A percentile compares a stretch with the other conserved stretches of the same genome.
These are phyloP conservation scores for Oncorhynchus keta DNA, from an alignment of 2,113 vertebrate genomes.

Conservation along the genomic window DNA sequence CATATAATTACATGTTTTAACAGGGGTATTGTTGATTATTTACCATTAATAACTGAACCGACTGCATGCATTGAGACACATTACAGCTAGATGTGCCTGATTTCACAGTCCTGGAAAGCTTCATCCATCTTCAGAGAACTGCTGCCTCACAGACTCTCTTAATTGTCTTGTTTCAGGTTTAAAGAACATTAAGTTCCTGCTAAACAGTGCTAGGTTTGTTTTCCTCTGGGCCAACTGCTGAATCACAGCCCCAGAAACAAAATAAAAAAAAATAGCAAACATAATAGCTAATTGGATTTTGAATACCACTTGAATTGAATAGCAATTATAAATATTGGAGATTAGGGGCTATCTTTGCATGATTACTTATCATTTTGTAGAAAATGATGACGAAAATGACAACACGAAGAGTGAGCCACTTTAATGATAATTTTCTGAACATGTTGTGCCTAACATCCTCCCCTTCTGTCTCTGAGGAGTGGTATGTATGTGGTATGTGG, in stretches of 20 bases:
- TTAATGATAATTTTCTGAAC: neutral
- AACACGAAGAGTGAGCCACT: too few species aligned
- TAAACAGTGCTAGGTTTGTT: neutral
- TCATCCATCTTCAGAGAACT: constrained; percentile 40
- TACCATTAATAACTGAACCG: constrained; percentile 21
- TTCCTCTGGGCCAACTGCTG: neutral
- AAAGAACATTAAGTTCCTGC: neutral
- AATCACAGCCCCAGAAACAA: neutral
- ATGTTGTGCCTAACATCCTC: too few species aligned
- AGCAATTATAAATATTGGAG: neutral
- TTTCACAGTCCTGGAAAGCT: constrained; percentile 22
- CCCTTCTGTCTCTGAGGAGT: neutral
- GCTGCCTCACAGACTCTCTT: neutral
- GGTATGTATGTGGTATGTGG: neutral
- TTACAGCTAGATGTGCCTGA: constrained; percentile 5
- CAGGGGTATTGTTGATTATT: too few species aligned
- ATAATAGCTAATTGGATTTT: neutral
- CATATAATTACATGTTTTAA: too few species aligned
- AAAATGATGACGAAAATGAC: too few species aligned
- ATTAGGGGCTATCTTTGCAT: neutral
- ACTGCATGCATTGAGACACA: constrained; percentile 11
- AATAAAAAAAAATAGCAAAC: too few species aligned
- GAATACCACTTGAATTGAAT: neutral
- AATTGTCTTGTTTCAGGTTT: neutral
- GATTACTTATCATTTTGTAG: neutral